Conservation (phyloP, 2,113 vertebrate genomes). For the Percina caprodes region DNA sequence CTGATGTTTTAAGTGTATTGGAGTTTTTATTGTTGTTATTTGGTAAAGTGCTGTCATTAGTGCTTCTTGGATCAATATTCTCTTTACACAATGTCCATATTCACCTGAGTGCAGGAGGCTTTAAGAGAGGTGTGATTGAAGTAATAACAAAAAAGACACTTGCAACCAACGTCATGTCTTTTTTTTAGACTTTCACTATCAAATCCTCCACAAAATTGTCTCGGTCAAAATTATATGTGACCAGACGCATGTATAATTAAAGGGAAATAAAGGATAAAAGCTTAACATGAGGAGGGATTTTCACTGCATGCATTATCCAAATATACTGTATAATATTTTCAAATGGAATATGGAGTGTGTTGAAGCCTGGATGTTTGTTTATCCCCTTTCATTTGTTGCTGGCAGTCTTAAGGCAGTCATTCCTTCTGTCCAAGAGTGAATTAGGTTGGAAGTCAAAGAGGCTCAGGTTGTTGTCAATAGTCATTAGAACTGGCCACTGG, state of each 20-base stretch:
- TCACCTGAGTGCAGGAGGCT: slow-evolving; percentile 54
- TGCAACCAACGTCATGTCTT: slow-evolving; percentile 20
- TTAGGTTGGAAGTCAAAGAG: slow-evolving; percentile 82
- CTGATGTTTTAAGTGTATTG: slow-evolving; percentile 41
- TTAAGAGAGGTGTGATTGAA: slow-evolving; percentile 47
- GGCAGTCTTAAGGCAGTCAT: slow-evolving; percentile 69
- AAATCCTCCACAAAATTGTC: slow-evolving; percentile 29
- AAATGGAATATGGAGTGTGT: slow-evolving; percentile 4
- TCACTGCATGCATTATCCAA: slow-evolving; percentile 1
- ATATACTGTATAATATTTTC: slow-evolving; percentile 32
- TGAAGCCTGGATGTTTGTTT: slow-evolving; percentile 49
- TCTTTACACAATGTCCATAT: slow-evolving; percentile 69
- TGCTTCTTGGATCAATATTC: slow-evolving; percentile 68
- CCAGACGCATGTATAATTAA: slow-evolving; percentile 41
- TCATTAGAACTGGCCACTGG: slow-evolving; percentile 76
- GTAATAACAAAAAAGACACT: slow-evolving; percentile 46
- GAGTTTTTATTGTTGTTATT: slow-evolving; percentile 67
- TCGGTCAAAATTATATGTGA: slow-evolving; percentile 17
- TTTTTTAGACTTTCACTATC: slow-evolving; percentile 26
- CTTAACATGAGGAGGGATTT: not conserved
- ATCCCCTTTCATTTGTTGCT: slow-evolving; percentile 62
- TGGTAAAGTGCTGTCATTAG: slow-evolving; percentile 69
- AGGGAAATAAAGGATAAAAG: not conserved
- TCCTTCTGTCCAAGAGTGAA: slow-evolving; percentile 74
- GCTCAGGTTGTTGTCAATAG: slow-evolving; percentile 82